Base-by-base conservation (phyloP, 2,888 invertebrate species). In the Galeruca laticollis region DNA sequence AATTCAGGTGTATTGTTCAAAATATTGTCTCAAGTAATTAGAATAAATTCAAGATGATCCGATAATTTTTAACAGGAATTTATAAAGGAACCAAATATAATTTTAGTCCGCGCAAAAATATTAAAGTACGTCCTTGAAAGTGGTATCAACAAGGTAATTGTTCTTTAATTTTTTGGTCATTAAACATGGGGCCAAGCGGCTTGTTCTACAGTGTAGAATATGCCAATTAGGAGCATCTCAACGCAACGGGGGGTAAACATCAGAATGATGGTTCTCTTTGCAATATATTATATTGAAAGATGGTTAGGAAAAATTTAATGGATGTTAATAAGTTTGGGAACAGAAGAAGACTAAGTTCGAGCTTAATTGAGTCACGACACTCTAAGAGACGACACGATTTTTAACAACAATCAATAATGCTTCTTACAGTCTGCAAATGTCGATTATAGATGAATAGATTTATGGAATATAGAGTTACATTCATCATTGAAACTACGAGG, bases 101-200 rank as follows among this genome's bases (percentile, higher is more conserved):
- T 26, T 5, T 26, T 3, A 26, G 26, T 26, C 3, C 6, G 6
- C 26, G 47, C 9, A 35, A 33, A 57, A 35, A 35, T n/a, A 35
- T 5, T 2, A 1, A 18, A 35, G 56, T 57, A 57, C 56, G 56
- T 35, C 56, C 47, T 26, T 68, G 31, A 31, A 35, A 57, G 67
- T 73, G 67, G 71, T 61, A 68, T 70, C 71, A 70, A 70, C 67
- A 65, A 71, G 43, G 63, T 74, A 76, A 77, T 79, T 79, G 78
- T 79, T 80, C 77, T 79, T 80, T 79, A 80, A 79, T 81, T 80
- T 80, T 78, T 78, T 75, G 80, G 79, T 80, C 80, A 79, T 81
- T 81, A 81, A 79, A 77, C 73, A 68, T 76, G 76, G 76, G 73
- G 64, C 73, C 66, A 69, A 69, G 75, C 77, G 77, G 77, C 73